Base-by-base conservation (phyloP, 2,113 vertebrate species). In the Pithys albifrons region DNA sequence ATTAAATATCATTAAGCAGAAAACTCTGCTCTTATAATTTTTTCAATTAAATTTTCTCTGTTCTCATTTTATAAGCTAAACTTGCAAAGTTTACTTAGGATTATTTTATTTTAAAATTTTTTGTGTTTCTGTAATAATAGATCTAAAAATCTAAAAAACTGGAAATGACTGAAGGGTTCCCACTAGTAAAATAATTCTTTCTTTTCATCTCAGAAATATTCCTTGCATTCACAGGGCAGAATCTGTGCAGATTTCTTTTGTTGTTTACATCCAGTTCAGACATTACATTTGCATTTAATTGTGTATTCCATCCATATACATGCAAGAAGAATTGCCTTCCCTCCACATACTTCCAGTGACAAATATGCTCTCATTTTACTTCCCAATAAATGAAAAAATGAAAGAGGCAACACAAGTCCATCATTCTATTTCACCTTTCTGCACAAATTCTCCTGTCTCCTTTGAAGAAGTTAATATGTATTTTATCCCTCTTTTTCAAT, bases 81-180 rank as follows among this genome's bases (percentile, higher is more conserved):
- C 4, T 52, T 6, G 1, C 4, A 65, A 28, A 48, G 12, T 82
- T 54, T 75, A 62, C 11, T 58, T 10, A 2, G 31, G 1, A 0
- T 48, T 49, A 54, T 3, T 12, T 55, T 70, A 33, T 70, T 84
- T 57, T 12, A 14, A 58, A 65, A 4, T 18, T 35, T 4, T 49
- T 28, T 39, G 2, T 73, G 0, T 79, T 76, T 87, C 39, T 64
- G 46, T 5, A 75, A 18, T 51, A 67, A 23, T 39, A 59, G 8
- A 55, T 58, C 13, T 37, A 55, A 64, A 2, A 66, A 41, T 43
- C 33, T 46, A 39, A 39, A 57, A 46, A 24, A 13, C 0, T 48
- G 7, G 19, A 69, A 61, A 45, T 31, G 2, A 4, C 3, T 49
- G 22, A 57, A 75, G 20, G 1, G 2, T 69, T 85, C 78, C 19